phyloP scores from a whole-genome alignment of 2,113 vertebrate species.

The Boulengeromyrus knoepffleri region DNA sequence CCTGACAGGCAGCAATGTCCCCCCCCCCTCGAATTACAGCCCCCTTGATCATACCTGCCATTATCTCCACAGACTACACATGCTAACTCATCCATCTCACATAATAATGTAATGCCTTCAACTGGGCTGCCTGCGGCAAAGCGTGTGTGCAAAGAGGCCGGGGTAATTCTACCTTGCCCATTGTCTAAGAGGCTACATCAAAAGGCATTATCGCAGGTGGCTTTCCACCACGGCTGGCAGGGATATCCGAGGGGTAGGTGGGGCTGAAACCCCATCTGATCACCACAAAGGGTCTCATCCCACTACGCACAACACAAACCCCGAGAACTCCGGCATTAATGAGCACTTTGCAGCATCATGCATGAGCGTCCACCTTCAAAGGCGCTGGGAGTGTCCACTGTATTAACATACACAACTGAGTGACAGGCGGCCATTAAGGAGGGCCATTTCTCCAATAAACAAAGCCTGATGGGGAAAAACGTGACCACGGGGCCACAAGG shows the following conservation, averaged over 20 bases:
- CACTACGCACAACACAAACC: not conserved
- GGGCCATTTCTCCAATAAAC: not conserved
- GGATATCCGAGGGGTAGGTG: conserved; percentile 13
- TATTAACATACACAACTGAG: not conserved
- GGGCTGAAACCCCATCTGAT: conserved; percentile 7
- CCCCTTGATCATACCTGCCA: conserved; percentile 8
- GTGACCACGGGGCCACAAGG: not conserved
- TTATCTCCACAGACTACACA: conserved; percentile 29
- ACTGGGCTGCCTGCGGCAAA: conserved; percentile 39
- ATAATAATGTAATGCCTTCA: conserved; percentile 22
- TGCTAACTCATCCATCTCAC: conserved; percentile 20
- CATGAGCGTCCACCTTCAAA: not conserved
- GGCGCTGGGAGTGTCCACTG: not conserved
- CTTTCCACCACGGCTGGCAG: conserved; percentile 24
- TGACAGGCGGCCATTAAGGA: not conserved
- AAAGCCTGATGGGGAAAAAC: not conserved
- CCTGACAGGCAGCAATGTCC: not conserved
- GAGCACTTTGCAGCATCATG: not conserved
- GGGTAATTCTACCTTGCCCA: conserved; percentile 42
- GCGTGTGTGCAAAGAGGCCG: conserved; percentile 30
- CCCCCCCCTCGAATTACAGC: not conserved
- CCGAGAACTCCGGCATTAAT: not conserved
- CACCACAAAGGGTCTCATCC: not conserved
- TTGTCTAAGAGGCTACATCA: conserved; percentile 38
- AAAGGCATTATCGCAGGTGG: conserved; percentile 19